Percentiles rank a stretch among this genome's conserved stretches.
phyloP scores from a whole-genome alignment of 2,797 vertebrate species.

The Acomys russatus region DNA sequence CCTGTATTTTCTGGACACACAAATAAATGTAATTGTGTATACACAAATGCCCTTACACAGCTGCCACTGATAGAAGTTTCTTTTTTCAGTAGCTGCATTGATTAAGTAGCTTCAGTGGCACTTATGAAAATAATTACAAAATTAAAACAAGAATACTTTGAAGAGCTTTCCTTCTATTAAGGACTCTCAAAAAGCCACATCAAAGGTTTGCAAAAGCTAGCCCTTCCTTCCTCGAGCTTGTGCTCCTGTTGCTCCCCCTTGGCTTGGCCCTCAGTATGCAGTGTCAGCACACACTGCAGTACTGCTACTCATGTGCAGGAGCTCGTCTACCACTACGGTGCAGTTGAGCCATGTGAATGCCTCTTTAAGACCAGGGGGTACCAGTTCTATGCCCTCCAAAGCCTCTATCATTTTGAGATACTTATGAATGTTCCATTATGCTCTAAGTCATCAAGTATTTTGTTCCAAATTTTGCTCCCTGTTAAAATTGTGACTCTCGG shows the following conservation, averaged over 20 bases:
- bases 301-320: neutral
- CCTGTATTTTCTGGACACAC: neutral
- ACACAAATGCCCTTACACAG: neutral
- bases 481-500: slow-evolving; percentile 26
- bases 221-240: neutral
- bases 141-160: slow-evolving; percentile 2
- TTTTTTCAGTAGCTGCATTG: neutral
- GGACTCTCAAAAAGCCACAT: neutral
- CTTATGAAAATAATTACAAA: slow-evolving; percentile 11
- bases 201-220: neutral
- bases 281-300: neutral
- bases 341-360: neutral
- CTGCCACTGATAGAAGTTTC: neutral
- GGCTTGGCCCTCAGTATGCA: neutral
- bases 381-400: neutral
- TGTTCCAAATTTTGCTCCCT: neutral
- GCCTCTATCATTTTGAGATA: neutral
- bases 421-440: neutral
- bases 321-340: neutral
- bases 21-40: neutral
- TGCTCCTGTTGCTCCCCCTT: neutral
- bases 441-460: neutral
- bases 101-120: slow-evolving; percentile 1
- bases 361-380: neutral
- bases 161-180: neutral